Evolutionary conservation across 2,888 invertebrate genomes (phyloP), one percentile per base, ranked within the genome.

Genomic region (Prenolepis imparis): DNA sequence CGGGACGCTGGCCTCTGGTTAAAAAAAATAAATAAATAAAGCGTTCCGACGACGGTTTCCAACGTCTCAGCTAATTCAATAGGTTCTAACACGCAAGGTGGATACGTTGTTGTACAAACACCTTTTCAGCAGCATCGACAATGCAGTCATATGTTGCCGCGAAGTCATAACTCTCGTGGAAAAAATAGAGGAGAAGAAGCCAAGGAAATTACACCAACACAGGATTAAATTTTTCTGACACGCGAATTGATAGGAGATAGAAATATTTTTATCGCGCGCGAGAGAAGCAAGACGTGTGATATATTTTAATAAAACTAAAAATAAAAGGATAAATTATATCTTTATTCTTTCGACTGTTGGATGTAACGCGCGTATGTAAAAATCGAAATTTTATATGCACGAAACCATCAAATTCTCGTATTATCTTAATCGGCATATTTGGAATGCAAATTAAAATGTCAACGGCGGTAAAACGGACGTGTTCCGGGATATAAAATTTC

Each of bases 21-120:
- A 2, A 44, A 59, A 68, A 68, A 59, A 68, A 28, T n/a, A 48
- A 48, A 48, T 48, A 48, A 48, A 63, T 61, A 15, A 44, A 32
- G 36, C 41, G 68, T 68, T 28, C 28, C 77, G 28, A 77, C 77
- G 66, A 39, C 44, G 57, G 44, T 15, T 68, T 78, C 36, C 78
- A 44, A 59, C 44, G 59, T 78, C 78, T 78, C 78, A 44, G 68
- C 44, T 78, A 78, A 78, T 78, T 78, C 59, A 68, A 78, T 61
- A 59, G 44, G 32, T 70, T 32, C 32, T 39, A 77, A 77, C 64
- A 55, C 68, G 44, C 78, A 36, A 59, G 68, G 44, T 32, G 67
- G 77, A 67, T 41, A 77, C 9, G n/a, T 57, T 57, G 32, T 64
- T 36, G 18, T 36, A 41, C 28, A 21, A 66, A 77, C 77, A 77